Base-by-base conservation (phyloP, 2,113 vertebrate genomes). In the Rattus rattus region DNA sequence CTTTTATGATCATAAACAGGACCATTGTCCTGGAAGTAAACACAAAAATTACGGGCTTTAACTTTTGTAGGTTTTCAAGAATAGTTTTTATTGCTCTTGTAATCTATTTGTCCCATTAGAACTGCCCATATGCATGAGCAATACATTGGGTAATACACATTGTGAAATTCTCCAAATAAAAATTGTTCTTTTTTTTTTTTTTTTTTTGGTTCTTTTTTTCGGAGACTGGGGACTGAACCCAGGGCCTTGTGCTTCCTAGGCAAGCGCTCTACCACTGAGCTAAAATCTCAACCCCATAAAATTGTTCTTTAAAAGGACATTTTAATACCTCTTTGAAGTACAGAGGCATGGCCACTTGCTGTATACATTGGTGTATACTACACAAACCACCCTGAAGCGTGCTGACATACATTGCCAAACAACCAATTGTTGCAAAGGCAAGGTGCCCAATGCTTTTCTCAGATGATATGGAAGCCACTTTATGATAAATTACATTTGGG, bases 21-120 rank as follows among this genome's bases (percentile, higher is more conserved):
- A 49, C 49, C 7, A 8, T 85, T 97, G 92, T 93, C 16, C 84
- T 92, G 92, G 19, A n/a, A 96, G n/a, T 63, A 98, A 97, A 94
- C 36, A 67, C 81, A 19, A 47, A 43, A 94, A 24, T 22, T n/a
- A 13, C 36, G 2, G 94, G 88, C 63, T 30, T 30, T 65, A 47
- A 6, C 33, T 47, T 20, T 33, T 85, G 14, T 47, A 65, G 26
- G 43, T 85, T 33, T 85, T 47, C 16, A 69, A 33, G 3, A 43
- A 16, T 43, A 61, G 7, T 26, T 4, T 24, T 4, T 84, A 24
- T 61, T 39, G 36, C 1, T 39, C 30, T 33, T 43, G 65, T 17
- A 85, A 11, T 47, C 28, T 9, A 85, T 19, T 67, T 28, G 28
- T 67, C 26, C 26, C 10, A 1, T 67, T 85, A 85, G 4, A 47